Percentiles rank a stretch among this genome's conserved stretches.
Evolutionary conservation across 2,797 vertebrate species (phyloP).

Genomic region (Channa striata): DNA sequence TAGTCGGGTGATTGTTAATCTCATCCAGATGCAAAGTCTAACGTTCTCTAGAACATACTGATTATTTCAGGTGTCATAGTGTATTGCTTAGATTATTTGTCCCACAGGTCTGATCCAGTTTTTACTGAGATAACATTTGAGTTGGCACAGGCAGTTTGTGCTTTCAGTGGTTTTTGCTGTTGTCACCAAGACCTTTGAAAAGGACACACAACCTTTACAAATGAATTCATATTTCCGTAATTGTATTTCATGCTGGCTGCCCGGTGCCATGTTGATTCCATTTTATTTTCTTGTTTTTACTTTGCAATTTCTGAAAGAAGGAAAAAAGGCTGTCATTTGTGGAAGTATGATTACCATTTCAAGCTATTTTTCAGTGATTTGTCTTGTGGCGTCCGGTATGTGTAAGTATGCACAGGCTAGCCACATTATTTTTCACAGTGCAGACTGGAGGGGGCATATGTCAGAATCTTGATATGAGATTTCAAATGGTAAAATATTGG

Average conservation of each 20-base stretch:
- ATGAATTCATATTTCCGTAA: slow-evolving; percentile 77
- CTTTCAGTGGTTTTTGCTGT: slow-evolving; percentile 59
- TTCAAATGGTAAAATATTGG: slow-evolving; percentile 60
- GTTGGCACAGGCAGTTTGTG: slow-evolving; percentile 65
- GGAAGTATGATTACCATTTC: slow-evolving; percentile 55
- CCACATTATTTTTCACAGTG: slow-evolving; percentile 52
- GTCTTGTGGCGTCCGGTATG: slow-evolving; percentile 43
- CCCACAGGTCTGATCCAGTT: slow-evolving; percentile 56
- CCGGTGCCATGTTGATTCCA: slow-evolving; percentile 44
- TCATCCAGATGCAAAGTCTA: slow-evolving; percentile 38
- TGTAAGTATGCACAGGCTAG: slow-evolving; percentile 53
- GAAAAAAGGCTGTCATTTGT: slow-evolving; percentile 41
- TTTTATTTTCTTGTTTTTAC: slow-evolving; percentile 64
- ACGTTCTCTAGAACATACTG: slow-evolving; percentile 28
- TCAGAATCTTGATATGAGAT: slow-evolving; percentile 62
- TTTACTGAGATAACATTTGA: slow-evolving; percentile 75
- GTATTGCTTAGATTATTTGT: slow-evolving; percentile 54
- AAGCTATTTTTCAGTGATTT: slow-evolving; percentile 67
- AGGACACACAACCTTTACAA: slow-evolving; percentile 72
- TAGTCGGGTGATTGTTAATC: slow-evolving; percentile 48
- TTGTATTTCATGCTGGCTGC: slow-evolving; percentile 69
- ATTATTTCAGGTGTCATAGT: slow-evolving; percentile 58
- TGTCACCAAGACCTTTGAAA: slow-evolving; percentile 67
- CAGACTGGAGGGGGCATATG: slow-evolving; percentile 44
- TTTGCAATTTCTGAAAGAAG: slow-evolving; percentile 43